Evolutionary conservation across 2,113 vertebrate genomes (phyloP).

Genomic region (Oreochromis aureus): DNA sequence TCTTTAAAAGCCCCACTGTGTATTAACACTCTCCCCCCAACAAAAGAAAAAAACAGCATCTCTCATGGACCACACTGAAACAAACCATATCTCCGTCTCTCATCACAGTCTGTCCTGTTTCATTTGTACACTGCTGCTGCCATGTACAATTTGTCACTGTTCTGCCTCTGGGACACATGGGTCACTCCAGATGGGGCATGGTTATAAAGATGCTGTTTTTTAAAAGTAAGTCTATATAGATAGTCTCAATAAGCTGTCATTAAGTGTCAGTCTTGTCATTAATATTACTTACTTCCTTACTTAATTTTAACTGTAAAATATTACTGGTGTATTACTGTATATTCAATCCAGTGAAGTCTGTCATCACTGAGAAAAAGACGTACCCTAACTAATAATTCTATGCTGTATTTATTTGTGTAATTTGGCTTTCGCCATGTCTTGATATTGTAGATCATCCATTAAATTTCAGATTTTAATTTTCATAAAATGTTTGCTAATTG

Average conservation of each 20-base stretch:
- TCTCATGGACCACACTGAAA: background rate
- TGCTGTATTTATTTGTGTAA: background rate
- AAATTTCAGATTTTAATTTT: background rate
- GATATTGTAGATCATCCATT: background rate
- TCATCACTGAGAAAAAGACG: background rate
- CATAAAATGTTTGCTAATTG: background rate
- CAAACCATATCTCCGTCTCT: background rate
- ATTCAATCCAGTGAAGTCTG: background rate
- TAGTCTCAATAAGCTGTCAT: background rate
- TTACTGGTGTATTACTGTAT: background rate
- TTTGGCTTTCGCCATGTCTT: background rate
- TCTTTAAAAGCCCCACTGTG: background rate
- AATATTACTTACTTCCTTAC: background rate
- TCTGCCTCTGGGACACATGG: slow-evolving; percentile 15
- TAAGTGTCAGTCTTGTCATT: background rate
- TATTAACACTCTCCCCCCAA: background rate
- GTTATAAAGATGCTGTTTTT: background rate
- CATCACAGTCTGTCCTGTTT: background rate
- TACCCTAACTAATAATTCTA: background rate
- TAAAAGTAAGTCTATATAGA: background rate
- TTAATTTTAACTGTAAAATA: background rate
- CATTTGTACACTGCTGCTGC: slow-evolving; percentile 6
- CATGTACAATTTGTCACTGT: slow-evolving; percentile 6
- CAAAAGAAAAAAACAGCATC: background rate
- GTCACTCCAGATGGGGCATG: slow-evolving; percentile 24